Conservation (phyloP, 2,797 vertebrate genomes). For the Australoheros facetus region DNA sequence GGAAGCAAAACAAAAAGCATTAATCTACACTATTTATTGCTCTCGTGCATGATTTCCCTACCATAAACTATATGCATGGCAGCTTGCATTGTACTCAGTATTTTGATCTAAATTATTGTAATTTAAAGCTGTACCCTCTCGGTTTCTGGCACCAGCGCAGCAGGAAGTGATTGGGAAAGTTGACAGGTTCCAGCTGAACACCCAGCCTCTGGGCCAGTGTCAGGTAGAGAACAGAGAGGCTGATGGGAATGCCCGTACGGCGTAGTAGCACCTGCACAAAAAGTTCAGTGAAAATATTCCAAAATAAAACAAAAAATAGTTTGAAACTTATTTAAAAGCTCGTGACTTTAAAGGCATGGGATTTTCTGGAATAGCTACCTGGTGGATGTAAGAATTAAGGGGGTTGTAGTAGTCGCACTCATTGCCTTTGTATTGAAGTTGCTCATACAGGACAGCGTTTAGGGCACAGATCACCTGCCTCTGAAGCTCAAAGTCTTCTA, state of each 20-base stretch:
- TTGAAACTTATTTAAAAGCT: neutral
- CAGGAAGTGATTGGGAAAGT: conserved; percentile 97
- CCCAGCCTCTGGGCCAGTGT: conserved; percentile 90
- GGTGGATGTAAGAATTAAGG: conserved; percentile 96
- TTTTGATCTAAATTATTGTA: neutral
- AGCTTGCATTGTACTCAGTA: neutral
- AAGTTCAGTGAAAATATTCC: neutral
- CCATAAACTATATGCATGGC: neutral
- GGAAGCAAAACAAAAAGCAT: neutral
- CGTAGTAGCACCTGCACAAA: conserved; percentile 88
- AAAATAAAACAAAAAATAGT: neutral
- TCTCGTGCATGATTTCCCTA: neutral
- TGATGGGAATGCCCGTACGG: conserved; percentile 95
- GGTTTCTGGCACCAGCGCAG: conserved; percentile 93
- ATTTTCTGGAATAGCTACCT: conserved; percentile 77
- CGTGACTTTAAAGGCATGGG: neutral
- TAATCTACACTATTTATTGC: neutral
- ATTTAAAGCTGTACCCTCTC: conserved; percentile 79
- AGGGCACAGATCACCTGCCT: conserved; percentile 90
- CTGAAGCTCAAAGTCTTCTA: conserved; percentile 92
- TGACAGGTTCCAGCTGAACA: conserved; percentile 92
- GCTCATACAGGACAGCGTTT: conserved; percentile 92
- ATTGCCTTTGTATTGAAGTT: conserved; percentile 95
- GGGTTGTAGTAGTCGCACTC: conserved; percentile 97
- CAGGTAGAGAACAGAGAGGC: conserved; percentile 95